A percentile compares a stretch with the other conserved stretches of the same genome.
Evolutionary conservation across 2,888 invertebrate genomes (phyloP).

Genomic region (Diloba caeruleocephala): DNA sequence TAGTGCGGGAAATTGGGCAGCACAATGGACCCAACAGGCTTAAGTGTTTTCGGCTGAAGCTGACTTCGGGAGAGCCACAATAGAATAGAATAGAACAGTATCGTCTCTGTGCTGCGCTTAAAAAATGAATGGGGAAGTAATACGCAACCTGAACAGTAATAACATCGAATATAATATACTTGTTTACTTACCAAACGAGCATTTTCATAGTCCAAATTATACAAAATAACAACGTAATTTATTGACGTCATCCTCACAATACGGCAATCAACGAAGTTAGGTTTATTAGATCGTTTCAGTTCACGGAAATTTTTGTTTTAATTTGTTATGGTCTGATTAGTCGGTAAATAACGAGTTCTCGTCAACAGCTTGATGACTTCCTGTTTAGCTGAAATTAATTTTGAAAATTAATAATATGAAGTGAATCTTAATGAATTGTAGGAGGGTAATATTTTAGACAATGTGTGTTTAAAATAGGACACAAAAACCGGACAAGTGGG

Average conservation of each 20-base stretch:
- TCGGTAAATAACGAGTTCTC: conserved; percentile 31
- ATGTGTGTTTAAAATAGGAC: too few relatives aligned
- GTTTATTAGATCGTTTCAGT: conserved; percentile 49
- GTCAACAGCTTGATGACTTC: conserved; percentile 17
- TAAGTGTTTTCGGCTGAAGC: too few relatives aligned
- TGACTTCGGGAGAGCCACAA: too few relatives aligned
- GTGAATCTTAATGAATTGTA: background rate
- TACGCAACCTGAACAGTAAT: conserved; percentile 7
- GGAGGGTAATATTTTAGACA: too few relatives aligned
- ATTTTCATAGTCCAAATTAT: conserved; percentile 18
- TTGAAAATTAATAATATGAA: background rate
- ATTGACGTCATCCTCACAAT: conserved; percentile 42
- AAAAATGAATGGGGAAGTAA: background rate
- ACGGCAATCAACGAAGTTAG: conserved; percentile 54
- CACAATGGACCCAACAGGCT: too few relatives aligned
- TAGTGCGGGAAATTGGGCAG: too few relatives aligned
- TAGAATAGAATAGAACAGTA: too few relatives aligned
- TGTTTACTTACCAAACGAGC: conserved; percentile 28
- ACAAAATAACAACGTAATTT: conserved; percentile 25
- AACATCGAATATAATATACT: conserved; percentile 16
- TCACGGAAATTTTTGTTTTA: conserved; percentile 43
- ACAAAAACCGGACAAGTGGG: too few relatives aligned
- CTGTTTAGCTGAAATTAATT: conserved; percentile 5
- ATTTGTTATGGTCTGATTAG: conserved; percentile 52
- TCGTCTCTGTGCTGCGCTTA: background rate